Evolutionary conservation across 1,140 invertebrate species (phyloP).

Genomic region (Lordiphosa clarofinis): DNA sequence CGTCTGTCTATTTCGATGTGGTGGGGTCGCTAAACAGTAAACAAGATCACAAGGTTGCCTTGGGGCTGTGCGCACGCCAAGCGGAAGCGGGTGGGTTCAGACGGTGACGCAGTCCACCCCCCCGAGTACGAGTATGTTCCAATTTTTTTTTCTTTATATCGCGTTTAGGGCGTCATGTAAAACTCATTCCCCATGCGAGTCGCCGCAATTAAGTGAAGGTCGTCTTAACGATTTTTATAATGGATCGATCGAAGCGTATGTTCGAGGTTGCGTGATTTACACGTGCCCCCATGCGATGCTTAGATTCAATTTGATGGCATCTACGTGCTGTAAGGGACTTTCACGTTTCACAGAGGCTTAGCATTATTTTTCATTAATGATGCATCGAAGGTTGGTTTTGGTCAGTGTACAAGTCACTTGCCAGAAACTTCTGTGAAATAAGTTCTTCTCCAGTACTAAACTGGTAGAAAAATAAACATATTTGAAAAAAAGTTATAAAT

Average conservation of each 20-base stretch:
- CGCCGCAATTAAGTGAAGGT: constrained; percentile 63
- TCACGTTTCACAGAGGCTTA: constrained; percentile 41
- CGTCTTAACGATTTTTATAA: constrained; percentile 29
- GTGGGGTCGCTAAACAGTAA: constrained; percentile 75
- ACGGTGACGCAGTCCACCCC: constrained; percentile 12
- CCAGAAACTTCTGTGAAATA: no score
- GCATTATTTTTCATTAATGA: constrained; percentile 28
- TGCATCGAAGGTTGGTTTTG: constrained; percentile 35
- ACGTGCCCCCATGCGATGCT: constrained; percentile 51
- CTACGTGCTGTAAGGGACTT: constrained; percentile 50
- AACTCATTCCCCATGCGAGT: constrained; percentile 37
- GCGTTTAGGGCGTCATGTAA: constrained; percentile 19
- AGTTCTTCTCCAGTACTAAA: no score
- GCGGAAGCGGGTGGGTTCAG: constrained; percentile 60
- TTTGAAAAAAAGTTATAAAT: no score
- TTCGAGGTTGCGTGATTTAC: constrained; percentile 52
- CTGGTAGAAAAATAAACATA: no score
- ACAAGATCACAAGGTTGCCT: constrained; percentile 73
- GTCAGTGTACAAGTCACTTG: constrained; percentile 1
- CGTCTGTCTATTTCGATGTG: constrained; percentile 3
- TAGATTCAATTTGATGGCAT: constrained; percentile 55
- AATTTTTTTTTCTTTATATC: constrained; percentile 15
- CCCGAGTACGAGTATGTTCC: constrained; percentile 14
- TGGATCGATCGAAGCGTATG: constrained; percentile 35
- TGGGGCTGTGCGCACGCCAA: constrained; percentile 68